Percentiles rank a stretch among this genome's conserved stretches.
Evolutionary conservation across 35 echinoderm and acorn worm genomes (phyloP).

Genomic region (Anneissia japonica): DNA sequence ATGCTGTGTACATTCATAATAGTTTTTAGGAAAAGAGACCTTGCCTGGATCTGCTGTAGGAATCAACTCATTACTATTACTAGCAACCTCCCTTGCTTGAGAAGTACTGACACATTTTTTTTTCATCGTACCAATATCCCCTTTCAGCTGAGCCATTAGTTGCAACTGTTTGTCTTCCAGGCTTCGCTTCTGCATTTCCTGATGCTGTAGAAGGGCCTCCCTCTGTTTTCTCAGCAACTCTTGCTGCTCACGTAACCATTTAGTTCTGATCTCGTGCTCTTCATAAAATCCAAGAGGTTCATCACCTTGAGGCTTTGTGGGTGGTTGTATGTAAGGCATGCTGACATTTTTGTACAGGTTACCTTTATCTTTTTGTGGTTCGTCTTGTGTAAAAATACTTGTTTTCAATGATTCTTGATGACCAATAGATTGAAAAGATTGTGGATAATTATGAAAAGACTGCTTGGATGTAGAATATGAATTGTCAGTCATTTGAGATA

Average conservation of each 20-base stretch:
- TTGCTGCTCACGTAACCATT: not conserved
- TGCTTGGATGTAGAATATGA: not conserved
- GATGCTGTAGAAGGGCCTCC: not conserved
- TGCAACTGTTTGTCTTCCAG: not conserved
- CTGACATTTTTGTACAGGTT: not conserved
- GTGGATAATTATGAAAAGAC: not conserved
- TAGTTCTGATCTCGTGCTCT: not conserved
- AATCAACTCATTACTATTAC: not conserved
- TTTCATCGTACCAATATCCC: not conserved
- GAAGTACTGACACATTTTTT: not conserved
- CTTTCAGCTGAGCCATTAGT: not conserved
- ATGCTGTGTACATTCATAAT: not conserved
- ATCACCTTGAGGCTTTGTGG: not conserved
- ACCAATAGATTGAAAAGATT: not conserved
- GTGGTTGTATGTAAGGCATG: not conserved
- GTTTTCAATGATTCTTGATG: not conserved
- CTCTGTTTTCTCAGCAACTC: not conserved
- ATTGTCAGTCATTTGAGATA: not conserved
- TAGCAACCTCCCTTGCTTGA: not conserved
- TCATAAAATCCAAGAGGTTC: not conserved
- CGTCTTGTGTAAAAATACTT: not conserved
- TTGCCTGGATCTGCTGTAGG: not conserved
- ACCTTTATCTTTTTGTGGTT: not conserved
- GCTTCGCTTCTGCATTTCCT: not conserved
- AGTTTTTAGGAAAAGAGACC: not conserved